Evolutionary conservation across 2,113 vertebrate genomes (phyloP).

Genomic region (Cervus canadensis): DNA sequence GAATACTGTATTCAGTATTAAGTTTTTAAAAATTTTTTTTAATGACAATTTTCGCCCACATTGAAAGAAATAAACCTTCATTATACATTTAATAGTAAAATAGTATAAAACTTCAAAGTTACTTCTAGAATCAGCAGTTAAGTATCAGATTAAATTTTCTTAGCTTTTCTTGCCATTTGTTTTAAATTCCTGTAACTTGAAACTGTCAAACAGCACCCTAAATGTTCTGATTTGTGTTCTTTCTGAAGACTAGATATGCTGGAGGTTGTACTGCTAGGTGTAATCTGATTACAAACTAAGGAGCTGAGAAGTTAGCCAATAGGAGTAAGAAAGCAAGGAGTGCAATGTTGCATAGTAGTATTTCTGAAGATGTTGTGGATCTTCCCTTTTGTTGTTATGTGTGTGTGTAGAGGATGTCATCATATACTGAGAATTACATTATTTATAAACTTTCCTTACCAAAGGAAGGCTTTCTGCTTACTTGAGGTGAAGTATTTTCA

Average conservation of each 20-base stretch:
- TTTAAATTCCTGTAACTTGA: conserved; percentile 58
- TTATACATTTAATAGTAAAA: conserved; percentile 4
- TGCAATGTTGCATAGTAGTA: not conserved
- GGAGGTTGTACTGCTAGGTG: not conserved
- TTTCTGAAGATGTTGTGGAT: not conserved
- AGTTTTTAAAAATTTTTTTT: not conserved
- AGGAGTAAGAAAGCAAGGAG: not conserved
- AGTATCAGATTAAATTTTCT: conserved; percentile 36
- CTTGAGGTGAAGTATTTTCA: conserved; percentile 14
- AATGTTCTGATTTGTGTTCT: conserved; percentile 37
- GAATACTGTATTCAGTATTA: not conserved
- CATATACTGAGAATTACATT: not conserved
- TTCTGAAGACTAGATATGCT: conserved; percentile 13
- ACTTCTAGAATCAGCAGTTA: conserved; percentile 26
- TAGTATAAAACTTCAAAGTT: conserved; percentile 1
- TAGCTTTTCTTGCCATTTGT: conserved; percentile 63
- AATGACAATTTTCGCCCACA: not conserved
- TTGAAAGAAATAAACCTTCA: not conserved
- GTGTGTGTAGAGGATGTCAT: not conserved
- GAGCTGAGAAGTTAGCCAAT: conserved; percentile 27
- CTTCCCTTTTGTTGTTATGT: conserved; percentile 5
- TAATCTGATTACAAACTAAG: conserved; percentile 25
- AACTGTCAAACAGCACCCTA: conserved; percentile 39
- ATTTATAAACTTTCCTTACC: not conserved
- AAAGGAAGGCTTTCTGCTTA: not conserved